These are phyloP conservation scores for Carassius carassius DNA, from an alignment of 2,113 vertebrate genomes.

Conservation along the genomic window DNA sequence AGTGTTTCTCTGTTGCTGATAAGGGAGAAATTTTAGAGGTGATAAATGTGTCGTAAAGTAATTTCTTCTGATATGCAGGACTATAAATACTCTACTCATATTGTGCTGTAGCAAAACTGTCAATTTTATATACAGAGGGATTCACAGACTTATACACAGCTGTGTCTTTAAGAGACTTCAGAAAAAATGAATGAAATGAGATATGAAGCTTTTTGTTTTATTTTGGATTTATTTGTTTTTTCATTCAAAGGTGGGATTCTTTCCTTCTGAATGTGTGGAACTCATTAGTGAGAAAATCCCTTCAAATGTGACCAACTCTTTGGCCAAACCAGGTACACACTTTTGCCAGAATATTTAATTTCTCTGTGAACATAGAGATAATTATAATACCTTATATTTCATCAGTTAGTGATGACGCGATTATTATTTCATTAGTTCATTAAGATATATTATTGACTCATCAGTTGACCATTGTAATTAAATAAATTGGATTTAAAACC, in stretches of 20 bases:
- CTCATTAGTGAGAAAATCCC: slow-evolving; percentile 97
- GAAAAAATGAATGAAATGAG: not conserved
- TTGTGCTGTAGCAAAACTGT: not conserved
- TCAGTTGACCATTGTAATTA: not conserved
- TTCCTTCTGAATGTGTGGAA: slow-evolving; percentile 95
- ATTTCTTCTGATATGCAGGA: not conserved
- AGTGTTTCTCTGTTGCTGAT: not conserved
- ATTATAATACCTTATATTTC: not conserved
- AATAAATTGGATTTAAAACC: not conserved
- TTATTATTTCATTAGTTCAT: too few relatives aligned
- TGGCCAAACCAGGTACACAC: slow-evolving; percentile 90
- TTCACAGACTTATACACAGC: not conserved
- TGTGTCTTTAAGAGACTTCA: not conserved
- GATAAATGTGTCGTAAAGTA: slow-evolving; percentile 5
- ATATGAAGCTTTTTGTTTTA: not conserved
- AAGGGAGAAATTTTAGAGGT: not conserved
- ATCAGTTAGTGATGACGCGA: not conserved
- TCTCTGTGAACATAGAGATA: not conserved
- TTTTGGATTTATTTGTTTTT: slow-evolving; percentile 34
- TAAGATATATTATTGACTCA: not conserved
- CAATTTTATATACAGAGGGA: not conserved
- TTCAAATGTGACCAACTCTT: slow-evolving; percentile 87
- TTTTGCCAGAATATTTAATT: not conserved
- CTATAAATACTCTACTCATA: not conserved
- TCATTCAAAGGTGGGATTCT: slow-evolving; percentile 88